phyloP scores from a whole-genome alignment of 1,140 invertebrate species.

The Zeugodacus cucurbitae region DNA sequence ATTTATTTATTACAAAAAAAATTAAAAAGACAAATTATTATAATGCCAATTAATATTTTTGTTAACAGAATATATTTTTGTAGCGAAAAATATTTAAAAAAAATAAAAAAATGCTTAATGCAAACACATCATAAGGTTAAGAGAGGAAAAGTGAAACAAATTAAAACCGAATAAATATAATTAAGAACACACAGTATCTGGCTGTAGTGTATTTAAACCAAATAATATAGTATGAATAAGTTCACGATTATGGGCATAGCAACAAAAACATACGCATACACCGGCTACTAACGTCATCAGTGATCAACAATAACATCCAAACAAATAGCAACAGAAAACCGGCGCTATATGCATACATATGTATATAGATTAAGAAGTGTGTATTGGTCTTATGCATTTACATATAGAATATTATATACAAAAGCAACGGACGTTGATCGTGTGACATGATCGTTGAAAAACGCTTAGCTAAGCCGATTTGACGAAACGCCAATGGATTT shows the following conservation, averaged over 20 bases:
- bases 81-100: no score
- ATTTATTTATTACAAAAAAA: background rate
- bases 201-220: no score
- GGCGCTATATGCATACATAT: background rate
- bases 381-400: background rate
- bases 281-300: slow-evolving; percentile 19
- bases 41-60: background rate
- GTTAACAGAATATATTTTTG: no score
- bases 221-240: background rate
- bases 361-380: background rate
- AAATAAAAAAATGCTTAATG: no score
- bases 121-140: no score
- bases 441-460: slow-evolving; percentile 22
- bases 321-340: background rate
- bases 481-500: background rate
- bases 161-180: background rate
- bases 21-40: background rate
- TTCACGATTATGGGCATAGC: background rate
- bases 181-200: background rate
- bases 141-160: background rate
- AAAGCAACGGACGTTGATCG: background rate
- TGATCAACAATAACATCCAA: background rate
- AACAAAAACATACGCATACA: background rate
- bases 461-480: background rate
- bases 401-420: background rate